Evolutionary conservation across 2,797 vertebrate genomes (phyloP).

Genomic region (Melanotaenia parkinsoni): DNA sequence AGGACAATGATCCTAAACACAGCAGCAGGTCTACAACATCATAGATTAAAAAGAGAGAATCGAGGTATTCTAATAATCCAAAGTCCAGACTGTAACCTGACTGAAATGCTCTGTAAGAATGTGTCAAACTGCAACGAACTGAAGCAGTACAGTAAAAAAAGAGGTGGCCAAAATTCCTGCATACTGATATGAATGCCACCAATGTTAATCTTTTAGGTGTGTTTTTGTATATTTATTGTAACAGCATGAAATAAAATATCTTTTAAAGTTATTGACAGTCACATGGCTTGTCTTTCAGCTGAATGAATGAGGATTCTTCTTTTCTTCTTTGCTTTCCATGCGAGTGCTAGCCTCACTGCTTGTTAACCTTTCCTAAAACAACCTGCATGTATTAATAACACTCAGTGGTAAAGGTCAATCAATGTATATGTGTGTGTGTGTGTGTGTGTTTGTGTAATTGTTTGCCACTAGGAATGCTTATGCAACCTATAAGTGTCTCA

Average conservation of each 20-base stretch:
- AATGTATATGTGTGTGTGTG: slow-evolving; percentile 40
- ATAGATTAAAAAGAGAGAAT: neutral
- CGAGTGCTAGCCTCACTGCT: slow-evolving; percentile 71
- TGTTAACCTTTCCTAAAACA: slow-evolving; percentile 85
- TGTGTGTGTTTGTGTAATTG: slow-evolving; percentile 63
- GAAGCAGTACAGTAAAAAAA: neutral
- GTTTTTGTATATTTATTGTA: too few relatives aligned
- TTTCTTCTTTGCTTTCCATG: slow-evolving; percentile 72
- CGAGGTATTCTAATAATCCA: too few relatives aligned
- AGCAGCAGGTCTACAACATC: neutral
- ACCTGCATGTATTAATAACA: slow-evolving; percentile 84
- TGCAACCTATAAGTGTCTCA: slow-evolving; percentile 58
- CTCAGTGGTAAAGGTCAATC: slow-evolving; percentile 81
- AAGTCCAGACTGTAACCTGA: neutral
- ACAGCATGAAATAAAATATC: neutral
- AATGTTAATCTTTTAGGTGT: neutral
- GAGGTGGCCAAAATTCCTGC: too few relatives aligned
- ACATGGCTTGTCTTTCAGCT: slow-evolving; percentile 16
- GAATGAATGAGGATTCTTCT: slow-evolving; percentile 24
- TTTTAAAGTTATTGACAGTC: slow-evolving; percentile 21
- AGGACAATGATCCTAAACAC: too few relatives aligned
- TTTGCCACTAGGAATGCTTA: slow-evolving; percentile 69
- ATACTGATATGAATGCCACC: neutral
- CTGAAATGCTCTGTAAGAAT: neutral
- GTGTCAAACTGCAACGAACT: neutral